phyloP scores from a whole-genome alignment of 2,888 invertebrate species.

The Drosophila leonis region DNA sequence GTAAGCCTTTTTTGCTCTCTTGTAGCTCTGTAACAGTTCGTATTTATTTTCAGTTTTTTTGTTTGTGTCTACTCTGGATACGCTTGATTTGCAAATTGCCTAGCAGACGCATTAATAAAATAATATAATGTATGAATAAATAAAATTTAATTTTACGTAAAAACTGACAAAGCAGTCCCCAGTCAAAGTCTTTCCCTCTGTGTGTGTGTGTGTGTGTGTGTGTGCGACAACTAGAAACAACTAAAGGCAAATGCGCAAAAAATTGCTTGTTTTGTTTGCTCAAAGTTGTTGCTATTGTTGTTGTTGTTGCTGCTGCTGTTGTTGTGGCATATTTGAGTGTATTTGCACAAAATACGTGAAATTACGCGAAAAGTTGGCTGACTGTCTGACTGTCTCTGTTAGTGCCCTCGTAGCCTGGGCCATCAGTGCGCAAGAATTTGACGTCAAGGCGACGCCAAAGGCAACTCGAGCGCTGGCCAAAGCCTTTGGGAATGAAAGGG shows the following conservation, averaged over 20 bases:
- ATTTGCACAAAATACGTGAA: conserved; percentile 77
- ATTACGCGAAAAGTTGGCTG: conserved; percentile 72
- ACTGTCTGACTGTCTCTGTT: conserved; percentile 17
- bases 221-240: conserved; percentile 20
- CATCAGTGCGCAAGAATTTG: conserved; percentile 16
- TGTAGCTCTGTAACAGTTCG: background rate
- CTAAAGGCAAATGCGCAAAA: conserved; percentile 43
- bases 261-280: conserved; percentile 47
- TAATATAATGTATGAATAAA: conserved; percentile 70
- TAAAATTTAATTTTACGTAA: conserved; percentile 75
- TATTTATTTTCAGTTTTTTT: conserved; percentile 9
- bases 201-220: background rate
- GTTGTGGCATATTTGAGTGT: conserved; percentile 73
- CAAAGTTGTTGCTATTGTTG: conserved; percentile 8
- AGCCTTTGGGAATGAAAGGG: conserved; percentile 40
- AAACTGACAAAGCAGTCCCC: conserved; percentile 67
- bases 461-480: conserved; percentile 44
- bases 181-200: conserved; percentile 2
- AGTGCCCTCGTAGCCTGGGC: conserved; percentile 3
- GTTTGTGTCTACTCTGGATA: conserved; percentile 10
- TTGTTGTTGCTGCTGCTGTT: conserved; percentile 13
- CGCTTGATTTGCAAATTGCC: conserved; percentile 54
- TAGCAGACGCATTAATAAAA: conserved; percentile 61
- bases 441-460: conserved; percentile 58
- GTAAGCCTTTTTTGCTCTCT: conserved; percentile 9